Evolutionary conservation across 1,140 invertebrate genomes (phyloP), one percentile per base, ranked within the genome.

Genomic region (Drosophila ohnishii): DNA sequence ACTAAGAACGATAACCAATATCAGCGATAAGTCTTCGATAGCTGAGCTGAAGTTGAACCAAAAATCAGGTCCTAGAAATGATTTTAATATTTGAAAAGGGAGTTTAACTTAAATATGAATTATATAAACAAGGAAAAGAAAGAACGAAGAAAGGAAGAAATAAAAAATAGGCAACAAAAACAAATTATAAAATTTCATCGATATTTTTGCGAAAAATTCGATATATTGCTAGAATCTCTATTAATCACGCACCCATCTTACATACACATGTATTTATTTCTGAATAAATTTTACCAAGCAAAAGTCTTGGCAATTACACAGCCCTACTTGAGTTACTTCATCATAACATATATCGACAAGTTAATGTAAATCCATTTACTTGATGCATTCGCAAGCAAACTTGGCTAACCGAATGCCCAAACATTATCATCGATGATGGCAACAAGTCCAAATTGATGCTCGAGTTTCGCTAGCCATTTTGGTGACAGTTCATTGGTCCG

Each of bases 381-480:
- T 34, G 59, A 64, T 66, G 61, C 50, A 55, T 58, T 58, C 28
- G 9, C 32, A 51, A 51, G 65, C 39, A 66, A 67, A 51, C 61
- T 28, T 28, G 30, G 19, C 32, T 32, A 1, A 37, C 11, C 22
- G 50, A 45, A 28, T 50, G 42, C 5, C 40, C 66, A 57, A 55
- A 40, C 64, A 70, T 47, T 13, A n/a, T 11, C 34, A 35, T 47
- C 45, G 8, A 48, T 28, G 64, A 58, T 57, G 51, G 51, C 67
- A 71, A 71, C 67, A 71, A 71, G 67, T 71, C 66, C 67, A 50
- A 50, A 59, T 59, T 50, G 35, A 66, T 67, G 61, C 64, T 67
- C 60, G 37, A 70, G 35, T 58, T 69, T 39, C 65, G 67, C 19
- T 35, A 28, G 64, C 28, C 25, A 69, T 69, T 69, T 71, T 69